Evolutionary conservation across 1,140 invertebrate species (phyloP).

Genomic region (Euschistus heros): DNA sequence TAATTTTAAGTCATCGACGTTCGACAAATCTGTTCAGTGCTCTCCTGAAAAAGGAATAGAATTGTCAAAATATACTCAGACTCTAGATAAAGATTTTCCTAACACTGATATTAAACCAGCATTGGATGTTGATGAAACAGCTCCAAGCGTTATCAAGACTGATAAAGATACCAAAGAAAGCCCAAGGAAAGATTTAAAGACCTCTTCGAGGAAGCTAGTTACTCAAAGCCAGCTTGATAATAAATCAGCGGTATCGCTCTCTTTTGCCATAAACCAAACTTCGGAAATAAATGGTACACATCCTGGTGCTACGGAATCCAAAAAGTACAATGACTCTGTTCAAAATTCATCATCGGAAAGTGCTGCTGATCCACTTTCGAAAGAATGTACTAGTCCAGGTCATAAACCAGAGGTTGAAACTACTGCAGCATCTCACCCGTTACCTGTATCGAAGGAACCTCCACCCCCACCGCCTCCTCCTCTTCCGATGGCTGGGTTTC

Average conservation of each 20-base stretch:
- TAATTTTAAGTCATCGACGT: background rate
- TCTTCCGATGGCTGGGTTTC: conserved; percentile 32
- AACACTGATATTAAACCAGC: background rate
- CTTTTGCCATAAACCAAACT: too few species aligned
- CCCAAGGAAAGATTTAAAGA: too few species aligned
- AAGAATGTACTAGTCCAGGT: conserved; percentile 33
- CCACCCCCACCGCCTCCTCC: conserved; percentile 26
- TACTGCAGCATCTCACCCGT: conserved; percentile 33
- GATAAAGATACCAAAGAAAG: background rate
- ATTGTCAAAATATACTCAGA: background rate
- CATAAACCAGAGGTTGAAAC: conserved; percentile 35
- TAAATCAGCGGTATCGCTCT: too few species aligned
- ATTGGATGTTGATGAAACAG: background rate
- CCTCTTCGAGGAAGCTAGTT: too few species aligned
- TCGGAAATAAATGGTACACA: too few species aligned
- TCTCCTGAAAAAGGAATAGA: background rate
- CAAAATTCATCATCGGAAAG: conserved; percentile 35
- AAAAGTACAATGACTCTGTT: conserved; percentile 24
- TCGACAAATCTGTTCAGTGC: background rate
- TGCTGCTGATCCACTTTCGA: conserved; percentile 36
- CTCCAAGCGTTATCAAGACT: background rate
- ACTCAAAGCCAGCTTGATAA: too few species aligned
- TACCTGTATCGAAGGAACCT: conserved; percentile 32
- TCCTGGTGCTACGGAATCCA: too few species aligned
- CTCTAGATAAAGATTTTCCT: background rate